Conservation (phyloP, 1,140 invertebrate genomes). For the Sinella curviseta region DNA sequence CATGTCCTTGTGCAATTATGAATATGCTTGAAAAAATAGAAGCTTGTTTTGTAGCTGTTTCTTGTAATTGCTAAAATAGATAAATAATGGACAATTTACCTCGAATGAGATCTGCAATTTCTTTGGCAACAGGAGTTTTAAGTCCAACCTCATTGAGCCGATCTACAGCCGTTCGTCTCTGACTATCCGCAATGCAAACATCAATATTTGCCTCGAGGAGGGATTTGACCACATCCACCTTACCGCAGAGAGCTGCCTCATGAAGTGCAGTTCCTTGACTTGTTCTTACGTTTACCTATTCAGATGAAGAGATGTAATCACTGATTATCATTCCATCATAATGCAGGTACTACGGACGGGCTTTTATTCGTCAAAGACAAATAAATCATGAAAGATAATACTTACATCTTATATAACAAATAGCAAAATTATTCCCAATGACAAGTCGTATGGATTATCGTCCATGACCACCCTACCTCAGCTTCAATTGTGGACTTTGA, state of each 20-base stretch:
- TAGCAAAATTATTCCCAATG: no score
- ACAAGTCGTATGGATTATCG: no score
- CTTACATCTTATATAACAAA: no score
- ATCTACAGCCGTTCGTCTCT: slow-evolving; percentile 82
- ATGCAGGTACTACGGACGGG: no score
- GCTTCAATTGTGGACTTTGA: no score
- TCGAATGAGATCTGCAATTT: slow-evolving; percentile 78
- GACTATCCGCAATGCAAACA: slow-evolving; percentile 72
- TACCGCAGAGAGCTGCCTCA: slow-evolving; percentile 90
- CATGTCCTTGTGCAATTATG: not conserved
- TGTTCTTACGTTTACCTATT: slow-evolving; percentile 83
- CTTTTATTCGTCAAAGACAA: no score
- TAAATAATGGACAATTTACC: slow-evolving; percentile 60
- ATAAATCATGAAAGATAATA: no score
- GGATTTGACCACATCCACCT: slow-evolving; percentile 82
- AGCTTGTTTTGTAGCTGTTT: not conserved
- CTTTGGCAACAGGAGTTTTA: slow-evolving; percentile 82
- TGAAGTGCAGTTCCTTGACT: slow-evolving; percentile 87
- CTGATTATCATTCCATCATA: no score
- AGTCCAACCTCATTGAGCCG: slow-evolving; percentile 73
- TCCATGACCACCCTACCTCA: no score
- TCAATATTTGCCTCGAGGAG: slow-evolving; percentile 81
- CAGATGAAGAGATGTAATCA: no score
- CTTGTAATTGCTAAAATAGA: no score
- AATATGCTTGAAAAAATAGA: not conserved